phyloP scores from a whole-genome alignment of 2,113 vertebrate species.

The Eupsittula cactorum region DNA sequence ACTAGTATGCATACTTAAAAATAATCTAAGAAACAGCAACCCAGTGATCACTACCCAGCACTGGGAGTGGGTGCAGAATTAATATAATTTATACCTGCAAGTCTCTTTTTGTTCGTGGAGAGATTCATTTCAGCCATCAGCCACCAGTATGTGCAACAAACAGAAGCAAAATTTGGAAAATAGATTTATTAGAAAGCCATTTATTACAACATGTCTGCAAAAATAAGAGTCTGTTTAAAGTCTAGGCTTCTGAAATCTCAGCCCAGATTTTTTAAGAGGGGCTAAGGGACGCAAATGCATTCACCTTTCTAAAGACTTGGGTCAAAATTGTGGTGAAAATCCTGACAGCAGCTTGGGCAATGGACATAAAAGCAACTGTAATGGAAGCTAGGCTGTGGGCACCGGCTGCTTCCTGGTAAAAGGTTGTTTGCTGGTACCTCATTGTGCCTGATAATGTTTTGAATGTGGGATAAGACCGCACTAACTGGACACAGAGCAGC shows the following conservation, averaged over 20 bases:
- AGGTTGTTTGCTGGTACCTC: background rate
- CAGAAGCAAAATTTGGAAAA: conserved; percentile 9
- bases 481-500: background rate
- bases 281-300: background rate
- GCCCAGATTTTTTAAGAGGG: background rate
- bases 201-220: background rate
- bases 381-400: conserved; percentile 27
- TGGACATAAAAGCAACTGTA: conserved; percentile 32
- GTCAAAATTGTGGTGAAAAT: background rate
- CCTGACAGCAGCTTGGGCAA: conserved; percentile 21
- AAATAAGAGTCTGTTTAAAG: background rate
- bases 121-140: background rate
- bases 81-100: background rate
- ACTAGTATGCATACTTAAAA: background rate
- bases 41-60: background rate
- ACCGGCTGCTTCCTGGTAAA: background rate
- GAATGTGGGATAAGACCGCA: background rate
- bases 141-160: background rate
- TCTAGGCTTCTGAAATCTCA: conserved; percentile 22
- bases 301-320: background rate
- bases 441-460: background rate
- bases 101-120: background rate
- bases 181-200: background rate
- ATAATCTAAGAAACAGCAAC: background rate
- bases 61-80: background rate